Evolutionary conservation across 2,113 vertebrate species (phyloP), one percentile per base, ranked within the genome.

Genomic region (Narcine bancroftii): DNA sequence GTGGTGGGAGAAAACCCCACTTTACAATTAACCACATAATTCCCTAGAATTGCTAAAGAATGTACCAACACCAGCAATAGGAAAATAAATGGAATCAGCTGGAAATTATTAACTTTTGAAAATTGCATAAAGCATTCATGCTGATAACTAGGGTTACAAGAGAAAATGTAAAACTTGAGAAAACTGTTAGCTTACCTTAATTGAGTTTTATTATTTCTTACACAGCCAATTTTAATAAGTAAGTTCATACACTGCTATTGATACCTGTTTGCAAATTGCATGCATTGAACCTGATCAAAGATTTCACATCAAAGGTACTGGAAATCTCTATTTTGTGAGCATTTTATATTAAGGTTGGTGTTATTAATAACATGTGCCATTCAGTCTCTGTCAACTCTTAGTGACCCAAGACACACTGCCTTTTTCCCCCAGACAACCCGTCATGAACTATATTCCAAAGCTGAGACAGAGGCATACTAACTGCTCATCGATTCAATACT

Each of bases 101-200:
- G 81, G 81, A 36, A 56, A 87, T 87, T 53, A 87, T 87, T 87
- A 87, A 87, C 81, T 85, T 36, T 60, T 17, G 33, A 60, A 85
- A 87, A 36, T 87, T 60, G 36, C 50, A 42, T 87, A 56, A 87
- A 87, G 33, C 81, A 87, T 21, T 87, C 81, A 87, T 60, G 81
- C 81, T 87, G 53, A 63, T 87, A 87, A 87, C 53, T 87, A 63
- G 60, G 17, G 53, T 60, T 87, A 87, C 53, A 60, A 87, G 53
- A 36, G 53, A 87, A 87, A 60, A 87, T 21, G 53, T 87, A 60
- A 87, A 87, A 60, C 33, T 36, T 36, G 81, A 63, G 33, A 60
- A 87, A 87, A 87, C 19, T 60, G 53, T 60, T 60, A 87, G 81
- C 7, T 87, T 87, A 69, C 15, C 50, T 60, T 36, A 87, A 87